Evolutionary conservation across 1,140 invertebrate genomes (phyloP), one percentile per base, ranked within the genome.

Genomic region (Lepidostoma basale): DNA sequence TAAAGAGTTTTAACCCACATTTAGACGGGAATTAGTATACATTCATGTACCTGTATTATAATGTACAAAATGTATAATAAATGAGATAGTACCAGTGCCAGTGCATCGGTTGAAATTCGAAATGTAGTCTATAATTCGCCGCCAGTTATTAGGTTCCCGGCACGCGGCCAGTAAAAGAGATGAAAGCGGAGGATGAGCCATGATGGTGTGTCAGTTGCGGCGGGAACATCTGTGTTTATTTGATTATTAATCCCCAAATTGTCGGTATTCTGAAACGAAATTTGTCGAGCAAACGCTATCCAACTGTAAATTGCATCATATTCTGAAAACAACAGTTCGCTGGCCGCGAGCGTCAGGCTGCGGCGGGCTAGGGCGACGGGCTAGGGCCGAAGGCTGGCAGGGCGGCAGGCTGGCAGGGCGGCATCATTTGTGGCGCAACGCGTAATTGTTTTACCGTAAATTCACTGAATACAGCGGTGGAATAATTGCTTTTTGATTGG

Each of bases 181-280:
- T n/a, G n/a, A n/a, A n/a, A n/a, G n/a, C n/a, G n/a, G n/a, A n/a
- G n/a, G 33, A 9, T 9, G 33, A 9, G 10, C 33, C 33, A 36
- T 36, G 33, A 36, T 6, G 33, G 9, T 5, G 5, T 36, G 14
- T 9, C 8, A 3, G 18, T n/a, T 1, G 5, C n/a, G 58, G 18
- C 20, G 33, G 39, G 36, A 60, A 18, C 63, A 65, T 40, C 63
- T 65, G 63, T n/a, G 16, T 52, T 20, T 56, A 44, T 65, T 56
- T 2, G 49, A 56, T 65, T 65, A 65, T 56, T 64, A 54, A 56
- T 65, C 33, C 49, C 44, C 30, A 54, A 65, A 65, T 56, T 26
- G 33, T 42, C 63, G 18, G 49, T 42, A 12, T 9, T 22, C 36
- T 25, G 33, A 54, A 64, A 65, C 56, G 47, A 65, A 65, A 65